These are phyloP conservation scores for Clistopyga incitator DNA, from an alignment of 2,888 invertebrate genomes.

Conservation along the genomic window DNA sequence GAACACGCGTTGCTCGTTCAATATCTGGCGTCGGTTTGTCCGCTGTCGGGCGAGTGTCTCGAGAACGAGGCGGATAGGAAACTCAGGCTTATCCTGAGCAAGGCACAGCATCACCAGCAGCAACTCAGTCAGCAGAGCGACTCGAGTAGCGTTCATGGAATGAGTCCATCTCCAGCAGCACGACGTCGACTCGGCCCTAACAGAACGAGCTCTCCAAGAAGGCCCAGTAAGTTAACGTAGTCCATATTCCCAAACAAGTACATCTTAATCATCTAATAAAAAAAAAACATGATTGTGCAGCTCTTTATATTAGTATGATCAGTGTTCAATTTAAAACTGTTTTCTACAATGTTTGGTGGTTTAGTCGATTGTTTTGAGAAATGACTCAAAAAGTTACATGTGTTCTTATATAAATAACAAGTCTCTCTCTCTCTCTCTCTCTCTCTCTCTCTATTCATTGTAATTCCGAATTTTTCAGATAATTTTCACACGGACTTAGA, in stretches of 20 bases:
- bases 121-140: slow-evolving; percentile 90
- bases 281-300: neutral
- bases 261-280: slow-evolving; percentile 6
- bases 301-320: no score
- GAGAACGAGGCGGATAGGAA: slow-evolving; percentile 95
- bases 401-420: no score
- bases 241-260: neutral
- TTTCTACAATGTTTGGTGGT: no score
- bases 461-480: no score
- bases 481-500: no score
- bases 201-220: slow-evolving; percentile 84
- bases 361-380: no score
- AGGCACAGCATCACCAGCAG: slow-evolving; percentile 96
- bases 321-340: no score
- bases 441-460: no score
- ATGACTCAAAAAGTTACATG: no score
- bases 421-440: no score
- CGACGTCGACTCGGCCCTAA: slow-evolving; percentile 84
- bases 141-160: slow-evolving; percentile 77
- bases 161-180: slow-evolving; percentile 84
- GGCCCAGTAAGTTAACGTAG: slow-evolving; percentile 82
- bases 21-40: slow-evolving; percentile 93
- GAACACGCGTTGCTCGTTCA: slow-evolving; percentile 93
- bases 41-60: slow-evolving; percentile 91
- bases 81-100: slow-evolving; percentile 93